Percentiles rank a stretch among this genome's conserved stretches.
These are phyloP conservation scores for Phylloscopus trochilus DNA, from an alignment of 2,113 vertebrate species.

Conservation along the genomic window DNA sequence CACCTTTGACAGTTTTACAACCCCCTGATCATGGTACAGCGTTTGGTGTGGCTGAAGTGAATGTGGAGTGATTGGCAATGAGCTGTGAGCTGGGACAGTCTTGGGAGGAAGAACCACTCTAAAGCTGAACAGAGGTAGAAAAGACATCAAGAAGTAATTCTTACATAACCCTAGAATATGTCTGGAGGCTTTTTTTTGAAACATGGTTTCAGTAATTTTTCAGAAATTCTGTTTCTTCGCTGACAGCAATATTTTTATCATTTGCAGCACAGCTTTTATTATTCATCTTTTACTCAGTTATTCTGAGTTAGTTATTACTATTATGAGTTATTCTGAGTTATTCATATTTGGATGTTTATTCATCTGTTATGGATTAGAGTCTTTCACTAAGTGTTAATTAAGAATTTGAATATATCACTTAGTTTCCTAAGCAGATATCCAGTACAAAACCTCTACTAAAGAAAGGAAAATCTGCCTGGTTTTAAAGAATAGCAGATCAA, in stretches of 20 bases:
- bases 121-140: neutral
- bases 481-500: conserved; percentile 44
- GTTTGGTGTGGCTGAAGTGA: neutral
- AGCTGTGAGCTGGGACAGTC: neutral
- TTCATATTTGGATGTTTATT: conserved; percentile 9
- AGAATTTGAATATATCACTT: neutral
- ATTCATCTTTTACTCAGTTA: neutral
- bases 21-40: neutral
- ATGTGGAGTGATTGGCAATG: neutral
- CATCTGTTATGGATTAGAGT: neutral
- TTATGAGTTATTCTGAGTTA: neutral
- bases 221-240: neutral
- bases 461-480: neutral
- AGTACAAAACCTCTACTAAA: neutral
- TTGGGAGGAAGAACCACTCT: neutral
- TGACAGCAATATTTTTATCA: neutral
- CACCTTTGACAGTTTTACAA: neutral
- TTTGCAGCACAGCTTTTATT: neutral
- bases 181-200: neutral
- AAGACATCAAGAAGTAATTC: neutral
- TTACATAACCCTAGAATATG: neutral
- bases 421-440: neutral
- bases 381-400: neutral
- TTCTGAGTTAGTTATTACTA: neutral
- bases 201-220: neutral